A percentile compares a stretch with the other conserved stretches of the same genome.
phyloP scores from a whole-genome alignment of 2,888 invertebrate species.

The Nephrocerus scutellatus region DNA sequence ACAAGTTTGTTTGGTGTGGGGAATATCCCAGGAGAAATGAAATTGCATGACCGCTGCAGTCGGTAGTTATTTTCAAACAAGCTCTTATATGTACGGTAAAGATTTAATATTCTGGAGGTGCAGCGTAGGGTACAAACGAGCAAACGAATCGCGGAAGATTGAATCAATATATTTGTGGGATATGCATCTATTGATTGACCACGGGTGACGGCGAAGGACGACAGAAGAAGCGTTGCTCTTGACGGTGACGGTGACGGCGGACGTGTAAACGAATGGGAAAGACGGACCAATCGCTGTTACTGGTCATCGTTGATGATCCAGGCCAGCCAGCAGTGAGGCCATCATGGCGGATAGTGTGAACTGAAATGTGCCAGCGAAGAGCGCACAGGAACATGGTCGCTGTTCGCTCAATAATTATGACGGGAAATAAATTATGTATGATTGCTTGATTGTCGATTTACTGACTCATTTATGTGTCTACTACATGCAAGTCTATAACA shows the following conservation, averaged over 20 bases:
- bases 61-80: too few species aligned
- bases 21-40: too few species aligned
- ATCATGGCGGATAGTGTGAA: conserved; percentile 32
- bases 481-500: neutral
- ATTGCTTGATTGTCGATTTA: conserved; percentile 44
- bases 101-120: too few species aligned
- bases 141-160: conserved; percentile 14
- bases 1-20: too few species aligned
- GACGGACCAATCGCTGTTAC: conserved; percentile 4
- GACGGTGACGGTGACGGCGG: too few species aligned
- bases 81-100: too few species aligned
- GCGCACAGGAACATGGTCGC: conserved; percentile 7
- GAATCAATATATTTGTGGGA: too few species aligned
- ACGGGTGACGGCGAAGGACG: neutral
- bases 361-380: conserved; percentile 14
- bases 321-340: conserved; percentile 10
- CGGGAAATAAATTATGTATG: conserved; percentile 45
- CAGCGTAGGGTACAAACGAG: conserved; percentile 10
- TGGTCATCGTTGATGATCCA: conserved; percentile 4
- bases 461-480: conserved; percentile 30
- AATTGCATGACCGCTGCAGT: too few species aligned
- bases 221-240: neutral
- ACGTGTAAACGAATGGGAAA: too few species aligned
- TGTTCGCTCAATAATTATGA: conserved; percentile 39
- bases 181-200: neutral